Percentiles rank a stretch among this genome's conserved stretches.
Conservation (phyloP, 2,888 invertebrate species). For the Lasioglossum malachurum region DNA sequence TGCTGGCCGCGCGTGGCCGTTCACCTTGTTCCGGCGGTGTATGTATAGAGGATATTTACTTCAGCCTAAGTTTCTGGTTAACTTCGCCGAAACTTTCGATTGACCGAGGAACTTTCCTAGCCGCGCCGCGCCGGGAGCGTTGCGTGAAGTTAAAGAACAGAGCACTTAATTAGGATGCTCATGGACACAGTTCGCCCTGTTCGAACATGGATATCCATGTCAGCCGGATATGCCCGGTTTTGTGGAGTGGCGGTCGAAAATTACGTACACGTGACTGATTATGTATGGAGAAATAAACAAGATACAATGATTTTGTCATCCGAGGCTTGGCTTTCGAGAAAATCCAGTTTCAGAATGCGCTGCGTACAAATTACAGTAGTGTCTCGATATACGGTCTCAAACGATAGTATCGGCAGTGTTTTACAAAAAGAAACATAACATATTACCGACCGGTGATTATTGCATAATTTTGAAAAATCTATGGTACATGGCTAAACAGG, state of each 20-base stretch:
- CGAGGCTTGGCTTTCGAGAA: neutral
- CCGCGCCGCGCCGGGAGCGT: slow-evolving; percentile 1
- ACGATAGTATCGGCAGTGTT: neutral
- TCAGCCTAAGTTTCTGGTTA: slow-evolving; percentile 29
- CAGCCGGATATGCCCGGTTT: neutral
- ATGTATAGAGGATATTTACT: slow-evolving; percentile 51
- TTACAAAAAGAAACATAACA: no score
- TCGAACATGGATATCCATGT: neutral
- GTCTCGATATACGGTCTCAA: neutral
- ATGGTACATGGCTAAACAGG: no score
- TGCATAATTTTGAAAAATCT: no score
- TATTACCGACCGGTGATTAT: no score
- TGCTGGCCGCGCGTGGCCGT: slow-evolving; percentile 16
- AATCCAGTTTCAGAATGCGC: neutral
- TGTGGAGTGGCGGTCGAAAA: neutral
- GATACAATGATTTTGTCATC: neutral
- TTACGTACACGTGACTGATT: neutral
- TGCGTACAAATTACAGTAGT: no score
- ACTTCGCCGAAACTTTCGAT: slow-evolving; percentile 53
- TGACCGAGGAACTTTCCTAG: slow-evolving; percentile 47
- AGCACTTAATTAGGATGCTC: slow-evolving; percentile 34
- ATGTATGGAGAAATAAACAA: neutral
- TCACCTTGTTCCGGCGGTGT: slow-evolving; percentile 16
- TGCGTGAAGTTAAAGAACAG: slow-evolving; percentile 21
- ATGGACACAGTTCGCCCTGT: neutral